phyloP scores from a whole-genome alignment of 2,113 vertebrate species.

The Sebastes schlegelii region DNA sequence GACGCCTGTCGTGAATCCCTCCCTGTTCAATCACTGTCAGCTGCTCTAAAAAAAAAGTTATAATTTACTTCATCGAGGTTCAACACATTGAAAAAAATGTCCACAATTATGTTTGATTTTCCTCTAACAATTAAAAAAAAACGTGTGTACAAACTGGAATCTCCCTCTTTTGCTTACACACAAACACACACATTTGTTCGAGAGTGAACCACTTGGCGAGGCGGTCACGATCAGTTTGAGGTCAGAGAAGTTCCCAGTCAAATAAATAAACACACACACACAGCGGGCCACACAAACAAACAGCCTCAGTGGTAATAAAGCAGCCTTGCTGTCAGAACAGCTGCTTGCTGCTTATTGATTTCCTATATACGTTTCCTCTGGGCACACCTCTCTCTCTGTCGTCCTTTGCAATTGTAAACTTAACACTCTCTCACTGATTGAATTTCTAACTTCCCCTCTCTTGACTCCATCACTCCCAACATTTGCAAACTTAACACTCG shows the following conservation, averaged over 20 bases:
- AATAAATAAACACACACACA: background rate
- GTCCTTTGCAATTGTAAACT: conserved; percentile 34
- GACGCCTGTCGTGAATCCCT: background rate
- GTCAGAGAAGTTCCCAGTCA: conserved; percentile 3
- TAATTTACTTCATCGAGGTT: background rate
- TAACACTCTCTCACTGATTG: conserved; percentile 50
- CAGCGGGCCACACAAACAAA: background rate
- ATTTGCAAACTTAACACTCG: conserved; percentile 40
- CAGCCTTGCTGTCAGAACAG: conserved; percentile 45
- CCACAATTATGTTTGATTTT: background rate
- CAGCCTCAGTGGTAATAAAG: conserved; percentile 32
- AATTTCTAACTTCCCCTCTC: conserved; percentile 42
- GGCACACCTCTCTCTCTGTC: conserved; percentile 11
- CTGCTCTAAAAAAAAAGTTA: background rate
- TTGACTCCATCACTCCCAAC: conserved; percentile 8
- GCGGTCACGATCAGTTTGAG: conserved; percentile 12
- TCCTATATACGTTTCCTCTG: conserved; percentile 55
- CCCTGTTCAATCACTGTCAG: background rate
- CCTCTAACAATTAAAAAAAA: background rate
- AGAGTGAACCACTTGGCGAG: background rate
- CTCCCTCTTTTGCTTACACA: background rate
- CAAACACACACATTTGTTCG: background rate
- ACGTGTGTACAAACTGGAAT: background rate
- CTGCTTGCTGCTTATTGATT: conserved; percentile 70
- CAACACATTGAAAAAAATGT: background rate